Conservation (phyloP, 2,888 invertebrate species). For the Caenorhabditis angaria region DNA sequence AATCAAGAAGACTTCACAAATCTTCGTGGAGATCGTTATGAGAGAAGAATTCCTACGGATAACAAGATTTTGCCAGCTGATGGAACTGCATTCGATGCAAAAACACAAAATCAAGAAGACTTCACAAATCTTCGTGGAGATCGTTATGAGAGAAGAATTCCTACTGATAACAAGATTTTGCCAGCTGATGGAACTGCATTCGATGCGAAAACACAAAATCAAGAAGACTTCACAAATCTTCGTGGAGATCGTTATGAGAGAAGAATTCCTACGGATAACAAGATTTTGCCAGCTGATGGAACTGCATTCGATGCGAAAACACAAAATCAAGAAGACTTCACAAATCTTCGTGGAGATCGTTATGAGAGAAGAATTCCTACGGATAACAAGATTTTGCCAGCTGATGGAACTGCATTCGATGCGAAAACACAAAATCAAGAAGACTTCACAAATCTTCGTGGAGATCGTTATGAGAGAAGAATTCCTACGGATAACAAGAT, state of each 20-base stretch:
- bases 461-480: background rate
- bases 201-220: conserved; percentile 6
- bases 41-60: background rate
- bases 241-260: conserved; percentile 7
- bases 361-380: background rate
- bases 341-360: background rate
- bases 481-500: background rate
- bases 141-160: background rate
- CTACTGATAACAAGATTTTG: conserved; percentile 4
- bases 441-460: conserved; percentile 8
- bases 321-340: conserved; percentile 10
- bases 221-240: conserved; percentile 7
- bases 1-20: conserved; percentile 9
- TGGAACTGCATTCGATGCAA: conserved; percentile 2
- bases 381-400: conserved; percentile 2
- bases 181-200: conserved; percentile 5
- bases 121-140: conserved; percentile 7
- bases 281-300: background rate
- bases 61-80: background rate
- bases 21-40: conserved; percentile 9
- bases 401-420: conserved; percentile 3
- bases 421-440: conserved; percentile 9
- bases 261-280: background rate
- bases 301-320: conserved; percentile 1
- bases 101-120: conserved; percentile 10